Evolutionary conservation across 2,888 invertebrate species (phyloP), one percentile per base, ranked within the genome.

Genomic region (Pseudococcus longispinus): DNA sequence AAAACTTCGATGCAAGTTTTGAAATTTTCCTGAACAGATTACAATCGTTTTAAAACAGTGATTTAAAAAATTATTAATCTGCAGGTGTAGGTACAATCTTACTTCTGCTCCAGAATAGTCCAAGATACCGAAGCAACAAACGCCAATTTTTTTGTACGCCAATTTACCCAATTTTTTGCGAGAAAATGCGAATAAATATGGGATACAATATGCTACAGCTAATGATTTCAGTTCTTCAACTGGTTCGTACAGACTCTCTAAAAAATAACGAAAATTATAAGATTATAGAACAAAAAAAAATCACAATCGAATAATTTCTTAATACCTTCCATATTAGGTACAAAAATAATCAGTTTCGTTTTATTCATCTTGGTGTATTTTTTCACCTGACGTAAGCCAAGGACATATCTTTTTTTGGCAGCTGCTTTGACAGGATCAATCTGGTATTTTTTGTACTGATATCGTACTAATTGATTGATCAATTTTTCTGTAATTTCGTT

Each of bases 281-380:
- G 20, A 44, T 70, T 42, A 13, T 2, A 37, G 0, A 70, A 20
- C 2, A 37, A 37, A 2, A 37, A 37, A 37, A 37, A 2, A 37
- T 37, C 9, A 37, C 9, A 37, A 1, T 37, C 37, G 20, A 32
- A 0, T 23, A 46, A 83, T 83, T 46, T 11, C 55, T 15, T 23
- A 32, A 26, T 46, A 86, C 86, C 86, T 80, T 86, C 86, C 86
- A 86, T 86, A 46, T 86, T 77, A n/a, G 86, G 86, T 15, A 86
- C 86, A 13, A 70, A 77, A 18, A 86, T 32, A 26, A 86, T 46
- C 32, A 86, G n/a, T 51, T 86, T 86, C 0, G 44, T 55, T 77
- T 80, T 86, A 32, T 86, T 86, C 80, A 86, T 77, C 23, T 37
- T 77, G 1, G 42, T 23, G 32, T 80, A 86, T 51, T 86, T 86